phyloP scores from a whole-genome alignment of 2,113 vertebrate species.

The Hydropotes inermis region DNA sequence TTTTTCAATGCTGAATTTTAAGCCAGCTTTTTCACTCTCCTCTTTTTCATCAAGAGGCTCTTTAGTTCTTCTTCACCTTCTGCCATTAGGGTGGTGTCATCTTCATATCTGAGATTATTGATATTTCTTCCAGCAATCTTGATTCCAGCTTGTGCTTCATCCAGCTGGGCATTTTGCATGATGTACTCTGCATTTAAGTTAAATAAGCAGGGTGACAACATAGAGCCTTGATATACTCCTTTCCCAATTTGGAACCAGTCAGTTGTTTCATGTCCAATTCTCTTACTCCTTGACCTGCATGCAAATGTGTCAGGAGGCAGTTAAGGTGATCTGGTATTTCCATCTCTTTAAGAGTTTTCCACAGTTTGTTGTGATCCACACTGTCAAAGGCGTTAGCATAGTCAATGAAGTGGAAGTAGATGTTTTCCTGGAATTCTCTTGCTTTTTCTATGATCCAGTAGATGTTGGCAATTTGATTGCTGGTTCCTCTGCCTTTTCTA shows the following conservation, averaged over 20 bases:
- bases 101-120: not conserved
- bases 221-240: not conserved
- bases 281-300: not conserved
- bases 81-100: not conserved
- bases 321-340: not conserved
- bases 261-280: not conserved
- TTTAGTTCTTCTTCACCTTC: not conserved
- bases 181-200: not conserved
- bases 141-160: not conserved
- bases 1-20: not conserved
- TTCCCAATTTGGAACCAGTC: not conserved
- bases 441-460: not conserved
- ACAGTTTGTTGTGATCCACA: not conserved
- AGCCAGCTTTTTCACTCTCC: not conserved
- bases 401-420: not conserved
- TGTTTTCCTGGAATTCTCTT: not conserved
- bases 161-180: fast-evolving
- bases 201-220: not conserved
- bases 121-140: not conserved
- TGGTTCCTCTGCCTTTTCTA: not conserved
- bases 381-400: not conserved
- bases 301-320: not conserved
- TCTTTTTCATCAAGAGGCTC: not conserved
- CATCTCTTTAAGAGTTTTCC: not conserved
- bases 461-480: not conserved